Base-by-base conservation (phyloP, 1,140 invertebrate genomes). In the Lepidostoma basale region DNA sequence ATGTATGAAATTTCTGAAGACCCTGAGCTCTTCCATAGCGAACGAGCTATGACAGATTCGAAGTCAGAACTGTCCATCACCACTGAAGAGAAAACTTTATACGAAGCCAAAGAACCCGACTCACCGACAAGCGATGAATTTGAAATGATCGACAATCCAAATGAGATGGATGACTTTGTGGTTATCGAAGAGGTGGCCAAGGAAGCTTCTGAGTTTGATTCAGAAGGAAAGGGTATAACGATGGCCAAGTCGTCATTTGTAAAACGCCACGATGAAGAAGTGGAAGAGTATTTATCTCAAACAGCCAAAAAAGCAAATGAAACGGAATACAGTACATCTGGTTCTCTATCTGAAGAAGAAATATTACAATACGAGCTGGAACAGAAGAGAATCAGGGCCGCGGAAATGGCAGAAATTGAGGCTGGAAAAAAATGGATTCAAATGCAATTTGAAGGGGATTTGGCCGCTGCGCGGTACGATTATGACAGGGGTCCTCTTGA, bases 101-200 rank as follows among this genome's bases (percentile, higher is more conserved):
- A 78, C 68, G 80, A 83, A 75, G 74, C 73, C 77, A 84, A 87
- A 81, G 83, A 88, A 75, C 80, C 85, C 62, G 90, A 93, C 72
- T 94, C 93, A 0, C 92, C 92, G 0, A 90, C 87, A 33, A 92
- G 91, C 76, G 94, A 96, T 77, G 95, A 94, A 25, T 96, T 96
- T 83, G 93, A 95, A 84, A 86, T 94, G 77, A 81, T 94, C 0
- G 92, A 94, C 72, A 92, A 93, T 74, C 92, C 92, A 1, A 90
- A 92, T 75, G 87, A 92, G 63, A 91, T 92, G 66, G 92, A 94
- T 76, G 92, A 94, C 74, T 94, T 93, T 77, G 90, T 94, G 0
- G 90, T 94, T 0, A 90, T 93, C 64, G 92, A 93, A 80, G 92
- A 94, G 78, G 91, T 94, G 18, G 92, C 88, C 1, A 91, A 89